Conservation (phyloP, 2,888 invertebrate genomes). For the Hipparchia semele region DNA sequence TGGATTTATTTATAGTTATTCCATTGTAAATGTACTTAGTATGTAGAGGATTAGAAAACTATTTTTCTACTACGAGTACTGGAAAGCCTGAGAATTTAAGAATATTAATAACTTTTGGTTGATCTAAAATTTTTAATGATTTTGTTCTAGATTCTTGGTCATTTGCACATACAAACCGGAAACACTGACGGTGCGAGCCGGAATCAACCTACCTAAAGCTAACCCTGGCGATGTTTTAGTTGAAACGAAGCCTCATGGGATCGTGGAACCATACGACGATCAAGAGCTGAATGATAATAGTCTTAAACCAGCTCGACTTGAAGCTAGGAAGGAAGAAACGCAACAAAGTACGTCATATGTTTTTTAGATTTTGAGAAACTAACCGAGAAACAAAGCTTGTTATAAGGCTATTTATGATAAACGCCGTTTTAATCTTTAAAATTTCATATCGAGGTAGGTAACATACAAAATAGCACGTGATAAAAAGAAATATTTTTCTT, state of each 20-base stretch:
- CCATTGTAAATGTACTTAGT: not conserved
- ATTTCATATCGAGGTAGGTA: not conserved
- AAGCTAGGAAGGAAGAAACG: conserved; percentile 67
- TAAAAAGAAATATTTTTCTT: conserved; percentile 42
- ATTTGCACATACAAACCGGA: conserved; percentile 92
- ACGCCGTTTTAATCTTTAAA: no score
- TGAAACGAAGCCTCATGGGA: conserved; percentile 69
- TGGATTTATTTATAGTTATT: not conserved
- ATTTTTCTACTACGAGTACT: not conserved
- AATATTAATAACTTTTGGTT: not conserved
- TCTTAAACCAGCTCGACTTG: conserved; percentile 73
- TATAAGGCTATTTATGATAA: no score
- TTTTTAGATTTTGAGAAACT: not conserved
- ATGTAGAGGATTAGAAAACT: not conserved
- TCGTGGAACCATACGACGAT: conserved; percentile 72
- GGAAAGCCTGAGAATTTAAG: not conserved
- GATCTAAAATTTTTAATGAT: not conserved
- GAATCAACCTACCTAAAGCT: conserved; percentile 87
- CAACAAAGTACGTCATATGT: conserved; percentile 56
- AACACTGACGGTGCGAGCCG: conserved; percentile 91
- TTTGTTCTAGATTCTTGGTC: conserved; percentile 86
- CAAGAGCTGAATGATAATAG: conserved; percentile 74
- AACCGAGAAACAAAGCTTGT: not conserved
- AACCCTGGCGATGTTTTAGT: conserved; percentile 77
- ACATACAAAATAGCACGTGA: not conserved